A percentile compares a stretch with the other conserved stretches of the same genome.
Evolutionary conservation across 2,888 invertebrate genomes (phyloP).

Genomic region (Coenonympha arcania): DNA sequence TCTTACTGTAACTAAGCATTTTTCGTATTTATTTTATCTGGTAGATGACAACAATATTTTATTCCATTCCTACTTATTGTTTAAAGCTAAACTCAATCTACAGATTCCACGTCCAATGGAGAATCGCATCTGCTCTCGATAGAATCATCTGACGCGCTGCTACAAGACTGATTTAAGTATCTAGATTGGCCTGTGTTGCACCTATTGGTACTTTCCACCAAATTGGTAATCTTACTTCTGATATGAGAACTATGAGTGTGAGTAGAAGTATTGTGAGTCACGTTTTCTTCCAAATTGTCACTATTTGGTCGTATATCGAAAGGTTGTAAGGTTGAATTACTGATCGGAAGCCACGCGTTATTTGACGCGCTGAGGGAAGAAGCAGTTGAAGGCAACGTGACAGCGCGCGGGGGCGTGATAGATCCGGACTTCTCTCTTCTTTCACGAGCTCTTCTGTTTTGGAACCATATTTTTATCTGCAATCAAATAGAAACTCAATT

Average conservation of each 20-base stretch:
- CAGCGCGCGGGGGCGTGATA: conserved; percentile 50
- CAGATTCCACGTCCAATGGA: conserved; percentile 54
- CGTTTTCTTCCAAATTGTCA: neutral
- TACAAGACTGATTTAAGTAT: conserved; percentile 8
- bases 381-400: conserved; percentile 51
- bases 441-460: conserved; percentile 84
- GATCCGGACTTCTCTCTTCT: conserved; percentile 75
- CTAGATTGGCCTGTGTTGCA: neutral
- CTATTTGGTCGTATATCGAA: neutral
- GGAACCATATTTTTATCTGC: conserved; percentile 83
- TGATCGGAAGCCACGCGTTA: conserved; percentile 13
- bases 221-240: neutral
- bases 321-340: neutral
- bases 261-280: neutral
- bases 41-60: too few relatives aligned
- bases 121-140: conserved; percentile 38
- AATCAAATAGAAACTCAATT: too few relatives aligned
- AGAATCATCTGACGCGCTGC: conserved; percentile 27
- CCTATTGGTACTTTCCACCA: too few relatives aligned
- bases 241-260: too few relatives aligned
- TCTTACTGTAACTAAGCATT: too few relatives aligned
- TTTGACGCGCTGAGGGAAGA: conserved; percentile 16
- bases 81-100: conserved; percentile 1
- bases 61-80: neutral
- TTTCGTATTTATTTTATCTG: too few relatives aligned